Evolutionary conservation across 2,888 invertebrate species (phyloP), one percentile per base, ranked within the genome.

Genomic region (Schizaphis graminum): DNA sequence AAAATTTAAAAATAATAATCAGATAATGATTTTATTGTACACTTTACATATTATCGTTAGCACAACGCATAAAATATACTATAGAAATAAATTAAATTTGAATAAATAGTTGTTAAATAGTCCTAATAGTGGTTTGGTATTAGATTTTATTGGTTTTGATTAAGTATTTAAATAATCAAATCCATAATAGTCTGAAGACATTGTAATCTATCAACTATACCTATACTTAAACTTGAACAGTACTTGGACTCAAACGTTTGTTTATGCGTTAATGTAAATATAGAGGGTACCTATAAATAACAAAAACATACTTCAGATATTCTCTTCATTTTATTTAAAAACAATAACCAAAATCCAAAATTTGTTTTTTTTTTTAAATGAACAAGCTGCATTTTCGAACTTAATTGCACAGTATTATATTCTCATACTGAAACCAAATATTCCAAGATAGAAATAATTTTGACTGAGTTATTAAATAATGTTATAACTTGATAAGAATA

Each of bases 11-110:
- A 77, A 35, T 77, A 77, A 77, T 77, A 35, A 77, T 77, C 21
- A 35, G 21, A 77, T 77, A 35, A 77, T 67, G 67, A 35, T 77
- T 67, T 35, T 77, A 21, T 77, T 35, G 77, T 77, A 35, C 8
- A 21, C 21, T 77, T 77, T 77, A 77, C 77, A 77, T 77, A 77
- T 35, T 77, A 77, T 77, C 77, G 35, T 77, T 77, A 77, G 77
- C 77, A 77, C n/a, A 35, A 77, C 77, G 0, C 77, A 21, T 77
- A 35, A n/a, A 77, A 67, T 67, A 67, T 77, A 77, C 8, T 35
- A 77, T 35, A 16, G 21, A 35, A 35, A 35, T 77, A 35, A 77
- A 77, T 35, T 77, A 3, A 77, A 77, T 77, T 77, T 77, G n/a
- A 67, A 67, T 35, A 67, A 35, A 77, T 35, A 35, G 16, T 35